phyloP scores from a whole-genome alignment of 1,140 invertebrate genomes.

The Procambarus clarkii region DNA sequence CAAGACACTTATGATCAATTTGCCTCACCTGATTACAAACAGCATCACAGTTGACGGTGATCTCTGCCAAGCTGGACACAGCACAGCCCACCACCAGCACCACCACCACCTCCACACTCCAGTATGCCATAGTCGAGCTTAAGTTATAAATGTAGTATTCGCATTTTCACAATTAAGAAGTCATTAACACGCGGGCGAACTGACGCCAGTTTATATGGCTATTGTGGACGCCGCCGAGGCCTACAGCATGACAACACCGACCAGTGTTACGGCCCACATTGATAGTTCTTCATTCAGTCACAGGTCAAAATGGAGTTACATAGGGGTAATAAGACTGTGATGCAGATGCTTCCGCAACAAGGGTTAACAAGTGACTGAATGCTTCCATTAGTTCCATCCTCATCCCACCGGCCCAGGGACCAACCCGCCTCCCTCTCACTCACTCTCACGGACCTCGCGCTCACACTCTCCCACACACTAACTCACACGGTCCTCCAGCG shows the following conservation, averaged over 20 bases:
- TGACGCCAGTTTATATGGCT: background rate
- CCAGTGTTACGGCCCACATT: background rate
- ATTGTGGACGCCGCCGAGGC: background rate
- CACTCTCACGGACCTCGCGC: background rate
- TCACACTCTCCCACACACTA: background rate
- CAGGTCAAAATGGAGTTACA: background rate
- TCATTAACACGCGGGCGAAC: background rate
- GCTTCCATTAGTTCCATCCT: background rate
- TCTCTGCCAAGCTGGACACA: background rate
- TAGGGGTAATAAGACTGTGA: background rate
- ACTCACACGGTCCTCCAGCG: background rate
- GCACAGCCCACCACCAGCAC: background rate
- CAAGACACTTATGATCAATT: no score
- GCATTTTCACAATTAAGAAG: background rate
- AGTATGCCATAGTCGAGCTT: background rate
- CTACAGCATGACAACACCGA: background rate
- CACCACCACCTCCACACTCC: background rate
- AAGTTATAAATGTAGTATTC: background rate
- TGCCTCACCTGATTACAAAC: background rate
- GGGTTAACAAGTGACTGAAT: conserved; percentile 2
- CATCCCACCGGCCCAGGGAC: background rate
- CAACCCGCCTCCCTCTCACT: background rate
- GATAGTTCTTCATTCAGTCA: background rate
- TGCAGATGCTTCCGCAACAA: background rate
- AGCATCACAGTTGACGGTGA: background rate